phyloP scores from a whole-genome alignment of 2,797 vertebrate species.

The Channallabes apus region DNA sequence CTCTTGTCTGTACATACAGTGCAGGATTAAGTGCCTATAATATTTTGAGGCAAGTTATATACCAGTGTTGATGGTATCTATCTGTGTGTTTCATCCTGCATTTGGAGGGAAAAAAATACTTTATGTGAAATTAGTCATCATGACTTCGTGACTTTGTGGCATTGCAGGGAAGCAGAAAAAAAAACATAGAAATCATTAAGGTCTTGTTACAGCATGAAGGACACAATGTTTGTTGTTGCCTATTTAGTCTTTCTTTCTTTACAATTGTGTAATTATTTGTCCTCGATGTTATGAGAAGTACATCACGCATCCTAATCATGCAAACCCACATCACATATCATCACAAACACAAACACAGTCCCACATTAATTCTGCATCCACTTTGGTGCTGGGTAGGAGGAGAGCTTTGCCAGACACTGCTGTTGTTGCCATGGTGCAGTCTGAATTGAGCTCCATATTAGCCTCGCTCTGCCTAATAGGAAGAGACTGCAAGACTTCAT shows the following conservation, averaged over 20 bases:
- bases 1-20: neutral
- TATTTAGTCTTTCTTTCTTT: neutral
- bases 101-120: conserved; percentile 39
- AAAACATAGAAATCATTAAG: conserved; percentile 33
- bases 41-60: conserved; percentile 36
- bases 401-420: conserved; percentile 61
- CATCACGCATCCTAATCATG: conserved; percentile 21
- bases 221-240: neutral
- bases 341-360: conserved; percentile 30
- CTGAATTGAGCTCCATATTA: conserved; percentile 71
- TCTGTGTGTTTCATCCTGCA: conserved; percentile 48
- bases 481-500: conserved; percentile 68
- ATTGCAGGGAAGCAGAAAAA: conserved; percentile 22
- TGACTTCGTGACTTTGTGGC: conserved; percentile 47
- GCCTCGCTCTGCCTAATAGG: conserved; percentile 71
- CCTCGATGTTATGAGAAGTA: conserved; percentile 19
- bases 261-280: conserved; percentile 19
- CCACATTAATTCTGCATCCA: conserved; percentile 32
- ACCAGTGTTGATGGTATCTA: conserved; percentile 23
- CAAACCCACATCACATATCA: conserved; percentile 19
- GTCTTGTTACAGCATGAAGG: conserved; percentile 32
- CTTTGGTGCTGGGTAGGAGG: conserved; percentile 47
- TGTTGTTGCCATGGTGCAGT: conserved; percentile 77
- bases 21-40: neutral
- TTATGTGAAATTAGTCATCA: conserved; percentile 55